phyloP scores from a whole-genome alignment of 2,888 invertebrate species.

The Eretmocerus hayati region DNA sequence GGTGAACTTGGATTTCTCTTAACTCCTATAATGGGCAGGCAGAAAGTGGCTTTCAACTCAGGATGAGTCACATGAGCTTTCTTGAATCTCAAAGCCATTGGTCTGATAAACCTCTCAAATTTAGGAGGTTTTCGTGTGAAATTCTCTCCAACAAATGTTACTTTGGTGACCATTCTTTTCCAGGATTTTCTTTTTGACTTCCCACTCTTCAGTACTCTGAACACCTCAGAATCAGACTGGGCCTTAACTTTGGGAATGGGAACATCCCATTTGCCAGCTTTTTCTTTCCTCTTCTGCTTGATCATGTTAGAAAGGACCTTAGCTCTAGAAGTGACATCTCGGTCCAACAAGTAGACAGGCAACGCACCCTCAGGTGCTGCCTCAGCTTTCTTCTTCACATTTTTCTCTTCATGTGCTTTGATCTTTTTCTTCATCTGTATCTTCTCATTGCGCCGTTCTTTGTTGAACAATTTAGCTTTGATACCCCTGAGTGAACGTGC shows the following conservation, averaged over 20 bases:
- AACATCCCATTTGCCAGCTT: conserved; percentile 99
- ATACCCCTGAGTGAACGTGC: conserved; percentile 89
- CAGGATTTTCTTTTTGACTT: conserved; percentile 93
- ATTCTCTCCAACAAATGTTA: conserved; percentile 94
- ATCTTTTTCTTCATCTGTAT: conserved; percentile 99
- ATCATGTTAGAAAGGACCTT: conserved; percentile 98
- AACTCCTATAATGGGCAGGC: conserved; percentile 94
- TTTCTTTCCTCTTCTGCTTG: conserved; percentile 98
- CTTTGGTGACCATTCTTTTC: conserved; percentile 99
- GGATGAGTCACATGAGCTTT: conserved; percentile 99
- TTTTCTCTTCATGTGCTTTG: conserved; percentile 92
- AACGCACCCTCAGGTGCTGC: conserved; percentile 84
- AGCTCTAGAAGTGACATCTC: conserved; percentile 88
- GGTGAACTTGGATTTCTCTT: conserved; percentile 98
- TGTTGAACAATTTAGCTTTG: conserved; percentile 96
- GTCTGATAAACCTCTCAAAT: conserved; percentile 96
- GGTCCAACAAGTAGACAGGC: conserved; percentile 94
- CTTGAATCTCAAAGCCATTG: conserved; percentile 93
- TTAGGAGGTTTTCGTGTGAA: conserved; percentile 99
- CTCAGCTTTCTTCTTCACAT: conserved; percentile 74
- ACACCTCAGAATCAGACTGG: conserved; percentile 94
- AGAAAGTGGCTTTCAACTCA: conserved; percentile 96
- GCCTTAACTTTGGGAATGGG: conserved; percentile 97
- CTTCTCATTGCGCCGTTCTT: conserved; percentile 94
- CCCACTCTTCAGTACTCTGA: conserved; percentile 85